A percentile compares a stretch with the other conserved stretches of the same genome.
phyloP scores from a whole-genome alignment of 2,888 invertebrate genomes.

The Pseudoips prasinana region DNA sequence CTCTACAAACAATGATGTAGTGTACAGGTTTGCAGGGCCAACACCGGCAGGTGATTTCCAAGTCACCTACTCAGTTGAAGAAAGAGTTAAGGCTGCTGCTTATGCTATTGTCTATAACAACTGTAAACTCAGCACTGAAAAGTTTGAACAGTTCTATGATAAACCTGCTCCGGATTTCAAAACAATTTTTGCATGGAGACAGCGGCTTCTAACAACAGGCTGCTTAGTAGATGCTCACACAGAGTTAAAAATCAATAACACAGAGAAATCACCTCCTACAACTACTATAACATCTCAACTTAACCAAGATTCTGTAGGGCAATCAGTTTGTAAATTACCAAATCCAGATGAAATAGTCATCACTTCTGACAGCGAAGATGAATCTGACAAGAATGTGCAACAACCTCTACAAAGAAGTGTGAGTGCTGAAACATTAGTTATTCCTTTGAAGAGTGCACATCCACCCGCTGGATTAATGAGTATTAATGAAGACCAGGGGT shows the following conservation, averaged over 20 bases:
- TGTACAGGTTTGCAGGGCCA: constrained; percentile 61
- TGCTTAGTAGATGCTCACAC: constrained; percentile 68
- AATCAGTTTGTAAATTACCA: constrained; percentile 37
- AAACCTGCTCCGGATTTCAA: constrained; percentile 77
- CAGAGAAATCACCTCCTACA: constrained; percentile 12
- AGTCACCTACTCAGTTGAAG: constrained; percentile 66
- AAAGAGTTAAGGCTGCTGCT: constrained; percentile 67
- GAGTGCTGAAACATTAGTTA: constrained; percentile 62
- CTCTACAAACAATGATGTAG: constrained; percentile 67
- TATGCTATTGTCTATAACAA: constrained; percentile 71
- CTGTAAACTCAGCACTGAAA: constrained; percentile 66
- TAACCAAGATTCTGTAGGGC: constrained; percentile 14
- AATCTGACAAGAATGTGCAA: constrained; percentile 30
- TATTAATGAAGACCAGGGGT: constrained; percentile 44
- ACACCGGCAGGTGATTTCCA: constrained; percentile 56
- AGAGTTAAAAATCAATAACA: constrained; percentile 26
- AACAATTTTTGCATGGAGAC: constrained; percentile 73
- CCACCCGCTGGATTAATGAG: constrained; percentile 42
- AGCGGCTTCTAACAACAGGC: constrained; percentile 61
- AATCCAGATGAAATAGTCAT: constrained; percentile 72
- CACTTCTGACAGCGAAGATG: constrained; percentile 58
- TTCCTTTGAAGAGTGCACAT: constrained; percentile 43
- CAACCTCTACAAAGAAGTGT: constrained; percentile 44
- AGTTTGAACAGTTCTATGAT: constrained; percentile 63
- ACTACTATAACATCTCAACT: constrained; percentile 2